Percentiles rank a stretch among this genome's conserved stretches.
These are phyloP conservation scores for Allygus modestus DNA, from an alignment of 2,888 invertebrate species.

Conservation along the genomic window DNA sequence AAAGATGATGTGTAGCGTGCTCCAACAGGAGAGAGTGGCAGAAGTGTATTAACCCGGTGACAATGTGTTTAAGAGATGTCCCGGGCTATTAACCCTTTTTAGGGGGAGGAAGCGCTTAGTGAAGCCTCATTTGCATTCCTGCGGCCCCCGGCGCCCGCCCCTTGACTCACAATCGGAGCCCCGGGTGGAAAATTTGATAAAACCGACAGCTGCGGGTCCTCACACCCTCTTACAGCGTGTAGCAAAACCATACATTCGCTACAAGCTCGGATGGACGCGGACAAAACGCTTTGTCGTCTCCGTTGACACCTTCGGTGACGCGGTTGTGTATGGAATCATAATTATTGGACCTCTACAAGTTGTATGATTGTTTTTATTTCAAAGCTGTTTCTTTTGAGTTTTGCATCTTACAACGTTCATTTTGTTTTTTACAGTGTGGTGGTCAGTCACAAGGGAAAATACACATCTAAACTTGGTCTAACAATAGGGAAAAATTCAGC, in stretches of 20 bases:
- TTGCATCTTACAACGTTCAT: too few species aligned
- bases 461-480: too few species aligned
- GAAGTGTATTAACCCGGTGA: background rate
- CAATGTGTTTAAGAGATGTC: constrained; percentile 40
- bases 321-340: background rate
- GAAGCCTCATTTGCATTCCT: constrained; percentile 52
- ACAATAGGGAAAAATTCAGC: too few species aligned
- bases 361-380: too few species aligned
- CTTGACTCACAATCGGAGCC: constrained; percentile 24
- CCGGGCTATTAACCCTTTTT: constrained; percentile 47
- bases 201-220: constrained; percentile 32
- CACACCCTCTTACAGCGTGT: background rate
- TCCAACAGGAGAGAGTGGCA: background rate
- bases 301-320: background rate
- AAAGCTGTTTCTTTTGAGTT: too few species aligned
- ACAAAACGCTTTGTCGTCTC: constrained; percentile 1
- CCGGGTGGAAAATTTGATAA: constrained; percentile 50
- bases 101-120: constrained; percentile 40
- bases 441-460: too few species aligned
- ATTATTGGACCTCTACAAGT: background rate
- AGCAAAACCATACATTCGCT: background rate
- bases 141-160: constrained; percentile 25
- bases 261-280: background rate
- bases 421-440: too few species aligned
- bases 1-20: background rate